Conservation (phyloP, 2,113 vertebrate genomes). For the Parotia lawesii region DNA sequence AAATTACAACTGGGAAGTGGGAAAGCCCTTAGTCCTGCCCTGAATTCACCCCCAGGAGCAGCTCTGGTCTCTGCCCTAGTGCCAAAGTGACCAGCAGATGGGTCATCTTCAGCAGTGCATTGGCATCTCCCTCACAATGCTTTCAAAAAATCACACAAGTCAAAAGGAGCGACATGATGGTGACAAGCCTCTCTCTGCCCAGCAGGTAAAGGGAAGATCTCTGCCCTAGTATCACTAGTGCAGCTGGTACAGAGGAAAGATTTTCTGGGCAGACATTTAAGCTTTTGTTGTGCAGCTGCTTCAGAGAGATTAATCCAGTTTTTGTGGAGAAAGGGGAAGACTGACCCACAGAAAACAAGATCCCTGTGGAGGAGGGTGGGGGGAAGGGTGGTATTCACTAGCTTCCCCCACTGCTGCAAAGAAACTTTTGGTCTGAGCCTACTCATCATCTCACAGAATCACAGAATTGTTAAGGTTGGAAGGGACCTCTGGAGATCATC, state of each 20-base stretch:
- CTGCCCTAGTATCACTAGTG: neutral
- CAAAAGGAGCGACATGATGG: accelerated
- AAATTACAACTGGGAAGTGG: neutral
- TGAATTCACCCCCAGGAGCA: neutral
- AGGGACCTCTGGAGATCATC: neutral
- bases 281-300: neutral
- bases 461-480: neutral
- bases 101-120: neutral
- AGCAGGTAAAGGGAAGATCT: neutral
- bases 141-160: neutral
- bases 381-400: neutral
- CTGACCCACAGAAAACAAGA: neutral
- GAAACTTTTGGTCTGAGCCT: neutral
- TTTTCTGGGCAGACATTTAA: neutral
- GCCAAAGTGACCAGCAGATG: neutral
- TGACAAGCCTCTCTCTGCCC: neutral
- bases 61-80: neutral
- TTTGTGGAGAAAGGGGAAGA: neutral
- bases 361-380: neutral
- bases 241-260: neutral
- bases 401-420: neutral
- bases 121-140: neutral
- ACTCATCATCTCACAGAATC: neutral
- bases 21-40: neutral
- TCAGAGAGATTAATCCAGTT: neutral